A percentile compares a stretch with the other conserved stretches of the same genome.
phyloP scores from a whole-genome alignment of 2,888 invertebrate species.

The Endomychus coccineus region DNA sequence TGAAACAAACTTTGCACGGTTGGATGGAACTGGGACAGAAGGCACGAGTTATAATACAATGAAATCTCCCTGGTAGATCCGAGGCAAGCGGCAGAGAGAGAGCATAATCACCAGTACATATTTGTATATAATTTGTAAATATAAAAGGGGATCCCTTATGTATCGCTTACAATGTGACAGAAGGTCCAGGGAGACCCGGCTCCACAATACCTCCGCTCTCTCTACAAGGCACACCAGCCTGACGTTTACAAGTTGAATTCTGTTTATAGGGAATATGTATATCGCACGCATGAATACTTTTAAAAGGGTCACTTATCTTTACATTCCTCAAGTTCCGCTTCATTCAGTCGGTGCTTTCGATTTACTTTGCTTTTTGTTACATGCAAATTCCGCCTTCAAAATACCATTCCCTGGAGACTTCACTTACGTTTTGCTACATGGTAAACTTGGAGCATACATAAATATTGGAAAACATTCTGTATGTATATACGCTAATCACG shows the following conservation, averaged over 20 bases:
- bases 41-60: too few species aligned
- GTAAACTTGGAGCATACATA: too few species aligned
- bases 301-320: constrained; percentile 40
- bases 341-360: too few species aligned
- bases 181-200: constrained; percentile 17
- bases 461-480: too few species aligned
- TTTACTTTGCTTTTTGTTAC: neutral
- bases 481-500: too few species aligned
- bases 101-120: constrained; percentile 44
- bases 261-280: constrained; percentile 41
- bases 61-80: constrained; percentile 15
- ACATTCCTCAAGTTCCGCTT: constrained; percentile 36
- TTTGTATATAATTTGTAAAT: constrained; percentile 47
- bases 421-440: too few species aligned
- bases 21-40: too few species aligned
- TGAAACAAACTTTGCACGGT: too few species aligned
- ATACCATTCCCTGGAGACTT: too few species aligned
- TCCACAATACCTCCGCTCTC: constrained; percentile 10
- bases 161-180: constrained; percentile 43
- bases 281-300: constrained; percentile 43
- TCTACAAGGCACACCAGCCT: too few species aligned
- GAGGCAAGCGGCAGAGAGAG: constrained; percentile 17
- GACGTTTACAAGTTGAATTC: constrained; percentile 19
- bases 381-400: too few species aligned
- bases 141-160: constrained; percentile 42